Evolutionary conservation across 2,113 vertebrate genomes (phyloP), one percentile per base, ranked within the genome.

Genomic region (Pelvicachromis taeniatus): DNA sequence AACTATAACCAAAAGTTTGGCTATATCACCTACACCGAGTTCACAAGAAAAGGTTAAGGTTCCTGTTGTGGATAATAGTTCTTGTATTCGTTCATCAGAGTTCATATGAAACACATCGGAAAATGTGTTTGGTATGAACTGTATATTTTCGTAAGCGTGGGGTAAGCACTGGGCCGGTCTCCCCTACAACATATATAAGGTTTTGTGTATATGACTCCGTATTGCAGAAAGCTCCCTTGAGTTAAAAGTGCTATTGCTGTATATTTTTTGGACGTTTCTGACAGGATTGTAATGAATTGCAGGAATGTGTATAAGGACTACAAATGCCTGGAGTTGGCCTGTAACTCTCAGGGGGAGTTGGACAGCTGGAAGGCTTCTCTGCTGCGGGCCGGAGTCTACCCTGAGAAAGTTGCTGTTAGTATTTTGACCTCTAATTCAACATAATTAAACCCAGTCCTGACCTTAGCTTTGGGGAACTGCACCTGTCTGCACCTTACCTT

Each of bases 301-400:
- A 98, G 98, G 97, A 99, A 99, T 93, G 97, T 98, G 92, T 99
- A 99, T 94, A 99, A 98, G 95, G 97, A 98, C 96, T 97, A 98
- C 95, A 97, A 96, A 84, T 97, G 96, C 94, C 96, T 99, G 93
- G 98, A 99, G 95, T 94, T 98, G 92, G 97, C 97, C 77, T 98
- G 97, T 89, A 96, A 97, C 92, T 96, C 97, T 77, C 97, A 97
- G 92, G 98, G 98, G 93, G 97, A 98, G 84, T 91, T 98, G 92
- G 97, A 98, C 96, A 97, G 97, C 97, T 99, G 98, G 98, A 99
- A 98, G 93, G 97, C 97, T n/a, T 99, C 98, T 88, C 95, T 99
- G 54, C 96, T 98, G 1, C 96, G 97, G 88, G 97, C 97, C 4
- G 97, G 98, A 81, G 97, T 99, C 89, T 98, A 97, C 94, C 97